A percentile compares a stretch with the other conserved stretches of the same genome.
These are phyloP conservation scores for Hypolimnas misippus DNA, from an alignment of 2,888 invertebrate genomes.

Conservation along the genomic window DNA sequence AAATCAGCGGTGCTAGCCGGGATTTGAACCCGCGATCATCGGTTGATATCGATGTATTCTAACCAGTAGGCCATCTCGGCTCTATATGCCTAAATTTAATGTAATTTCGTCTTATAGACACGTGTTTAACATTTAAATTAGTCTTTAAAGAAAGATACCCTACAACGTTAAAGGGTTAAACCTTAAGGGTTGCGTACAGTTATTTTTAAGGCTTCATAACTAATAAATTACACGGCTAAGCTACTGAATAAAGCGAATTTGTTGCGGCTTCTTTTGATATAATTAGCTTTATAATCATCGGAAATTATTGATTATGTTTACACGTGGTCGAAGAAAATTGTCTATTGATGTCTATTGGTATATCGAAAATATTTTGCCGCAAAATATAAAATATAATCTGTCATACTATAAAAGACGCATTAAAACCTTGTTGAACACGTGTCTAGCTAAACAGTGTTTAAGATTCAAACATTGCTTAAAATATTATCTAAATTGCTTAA, in stretches of 20 bases:
- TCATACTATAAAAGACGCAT: too few relatives aligned
- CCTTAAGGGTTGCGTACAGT: conserved; percentile 7
- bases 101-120: neutral
- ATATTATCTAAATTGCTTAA: too few relatives aligned
- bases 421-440: too few relatives aligned
- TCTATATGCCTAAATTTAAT: neutral
- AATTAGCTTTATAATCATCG: conserved; percentile 23
- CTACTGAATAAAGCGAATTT: conserved; percentile 22
- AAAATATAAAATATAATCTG: neutral
- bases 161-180: conserved; percentile 27
- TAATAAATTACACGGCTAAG: conserved; percentile 29
- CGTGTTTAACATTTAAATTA: conserved; percentile 21
- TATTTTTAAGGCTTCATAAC: conserved; percentile 31
- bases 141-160: conserved; percentile 36
- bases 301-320: conserved; percentile 2
- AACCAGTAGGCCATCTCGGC: too few relatives aligned
- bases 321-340: neutral
- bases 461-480: too few relatives aligned
- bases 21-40: too few relatives aligned
- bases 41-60: too few relatives aligned
- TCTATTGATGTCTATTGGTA: too few relatives aligned
- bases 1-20: too few relatives aligned
- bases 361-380: neutral
- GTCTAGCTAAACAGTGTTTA: too few relatives aligned
- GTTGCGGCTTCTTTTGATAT: conserved; percentile 32